phyloP scores from a whole-genome alignment of 2,113 vertebrate species.

The Calyptomena viridis region DNA sequence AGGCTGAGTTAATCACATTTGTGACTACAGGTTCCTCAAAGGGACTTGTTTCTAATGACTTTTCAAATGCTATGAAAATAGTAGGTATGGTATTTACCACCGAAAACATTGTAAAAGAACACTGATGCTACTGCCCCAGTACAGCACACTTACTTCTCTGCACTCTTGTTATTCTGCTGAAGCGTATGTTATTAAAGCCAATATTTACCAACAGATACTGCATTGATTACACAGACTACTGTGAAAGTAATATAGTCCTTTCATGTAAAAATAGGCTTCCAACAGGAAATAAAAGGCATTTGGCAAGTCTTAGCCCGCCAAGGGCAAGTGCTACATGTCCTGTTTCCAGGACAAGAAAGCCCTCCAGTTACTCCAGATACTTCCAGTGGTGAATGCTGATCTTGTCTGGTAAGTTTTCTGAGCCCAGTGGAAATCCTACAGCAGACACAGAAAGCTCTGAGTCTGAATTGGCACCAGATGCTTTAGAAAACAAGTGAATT shows the following conservation, averaged over 20 bases:
- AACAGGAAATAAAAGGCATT: constrained; percentile 39
- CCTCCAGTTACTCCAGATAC: constrained; percentile 13
- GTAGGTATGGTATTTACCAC: neutral
- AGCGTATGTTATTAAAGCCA: neutral
- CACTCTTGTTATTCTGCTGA: neutral
- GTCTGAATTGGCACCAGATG: constrained; percentile 34
- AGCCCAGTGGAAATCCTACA: constrained; percentile 22
- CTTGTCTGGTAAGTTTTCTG: constrained; percentile 30
- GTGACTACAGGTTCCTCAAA: neutral
- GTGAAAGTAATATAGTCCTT: neutral
- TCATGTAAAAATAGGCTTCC: neutral
- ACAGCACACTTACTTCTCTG: neutral
- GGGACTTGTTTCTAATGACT: neutral
- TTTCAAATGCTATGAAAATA: neutral
- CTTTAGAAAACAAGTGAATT: constrained; percentile 33
- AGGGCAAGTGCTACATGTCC: constrained; percentile 21
- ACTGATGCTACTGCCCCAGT: neutral
- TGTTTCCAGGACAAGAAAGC: constrained; percentile 48
- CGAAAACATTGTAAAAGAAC: neutral
- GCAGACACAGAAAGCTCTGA: constrained; percentile 51
- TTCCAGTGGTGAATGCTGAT: constrained; percentile 35
- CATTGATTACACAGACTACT: neutral
- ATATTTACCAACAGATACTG: constrained; percentile 7
- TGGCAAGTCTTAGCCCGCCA: neutral
- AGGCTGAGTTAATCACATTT: neutral